These are phyloP conservation scores for Monarcha castaneiventris DNA, from an alignment of 2,113 vertebrate genomes.

Conservation along the genomic window DNA sequence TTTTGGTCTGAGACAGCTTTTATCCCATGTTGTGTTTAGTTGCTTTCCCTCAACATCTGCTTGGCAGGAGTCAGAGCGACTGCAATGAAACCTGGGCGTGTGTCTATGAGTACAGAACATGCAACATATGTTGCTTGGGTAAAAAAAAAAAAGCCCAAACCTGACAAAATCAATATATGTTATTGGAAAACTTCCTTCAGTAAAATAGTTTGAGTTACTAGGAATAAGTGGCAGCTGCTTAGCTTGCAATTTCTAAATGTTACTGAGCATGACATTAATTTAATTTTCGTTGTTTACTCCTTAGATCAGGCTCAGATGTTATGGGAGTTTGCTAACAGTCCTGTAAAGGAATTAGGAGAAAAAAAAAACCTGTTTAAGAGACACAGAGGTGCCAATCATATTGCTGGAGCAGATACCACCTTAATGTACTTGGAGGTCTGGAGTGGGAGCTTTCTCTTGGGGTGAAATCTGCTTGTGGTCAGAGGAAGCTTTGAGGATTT, in stretches of 20 bases:
- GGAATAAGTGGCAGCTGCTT: slow-evolving; percentile 10
- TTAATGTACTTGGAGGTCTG: neutral
- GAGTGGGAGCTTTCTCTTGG: neutral
- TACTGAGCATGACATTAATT: slow-evolving; percentile 23
- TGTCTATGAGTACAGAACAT: neutral
- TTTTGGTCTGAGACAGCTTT: neutral
- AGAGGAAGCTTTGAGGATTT: neutral
- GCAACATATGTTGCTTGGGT: neutral
- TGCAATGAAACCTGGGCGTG: neutral
- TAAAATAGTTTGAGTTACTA: neutral
- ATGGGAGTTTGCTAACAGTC: neutral
- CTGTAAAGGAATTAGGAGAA: neutral
- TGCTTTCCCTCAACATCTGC: neutral
- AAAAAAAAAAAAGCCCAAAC: neutral
- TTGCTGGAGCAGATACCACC: neutral
- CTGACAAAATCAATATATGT: slow-evolving; percentile 5
- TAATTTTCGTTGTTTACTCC: neutral
- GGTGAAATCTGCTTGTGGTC: neutral
- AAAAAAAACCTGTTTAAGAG: neutral
- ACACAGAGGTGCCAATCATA: neutral
- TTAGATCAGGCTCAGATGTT: neutral
- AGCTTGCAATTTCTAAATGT: slow-evolving; percentile 18
- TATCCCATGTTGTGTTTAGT: neutral
- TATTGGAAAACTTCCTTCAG: neutral
- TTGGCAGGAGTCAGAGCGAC: neutral